Conservation (phyloP, 2,888 invertebrate species). For the Plusia festucae region DNA sequence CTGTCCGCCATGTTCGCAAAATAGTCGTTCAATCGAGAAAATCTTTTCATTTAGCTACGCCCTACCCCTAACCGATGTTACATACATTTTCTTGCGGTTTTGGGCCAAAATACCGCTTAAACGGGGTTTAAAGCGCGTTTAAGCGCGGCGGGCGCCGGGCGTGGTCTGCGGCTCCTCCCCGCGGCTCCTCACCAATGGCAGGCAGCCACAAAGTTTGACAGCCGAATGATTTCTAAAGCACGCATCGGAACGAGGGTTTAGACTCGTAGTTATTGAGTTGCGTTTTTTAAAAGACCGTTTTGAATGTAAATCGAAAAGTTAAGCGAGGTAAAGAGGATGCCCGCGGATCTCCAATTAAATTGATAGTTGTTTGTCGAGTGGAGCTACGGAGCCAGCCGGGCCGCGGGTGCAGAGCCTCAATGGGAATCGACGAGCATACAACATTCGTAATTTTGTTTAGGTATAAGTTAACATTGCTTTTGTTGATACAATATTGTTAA, state of each 20-base stretch:
- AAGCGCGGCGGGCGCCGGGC: conserved; percentile 81
- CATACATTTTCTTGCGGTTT: conserved; percentile 89
- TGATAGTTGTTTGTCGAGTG: conserved; percentile 79
- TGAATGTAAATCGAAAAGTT: conserved; percentile 90
- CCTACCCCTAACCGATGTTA: conserved; percentile 84
- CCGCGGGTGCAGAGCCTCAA: conserved; percentile 25
- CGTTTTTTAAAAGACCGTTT: conserved; percentile 87
- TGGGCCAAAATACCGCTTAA: conserved; percentile 89
- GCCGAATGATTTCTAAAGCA: conserved; percentile 80
- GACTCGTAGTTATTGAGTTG: conserved; percentile 85
- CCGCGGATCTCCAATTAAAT: conserved; percentile 86
- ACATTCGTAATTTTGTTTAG: conserved; percentile 15
- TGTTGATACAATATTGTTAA: background rate
- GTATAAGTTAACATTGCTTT: background rate
- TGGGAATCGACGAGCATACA: conserved; percentile 14
- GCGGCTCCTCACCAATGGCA: conserved; percentile 70
- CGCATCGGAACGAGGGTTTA: conserved; percentile 81
- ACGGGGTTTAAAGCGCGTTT: conserved; percentile 86
- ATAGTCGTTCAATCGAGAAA: conserved; percentile 83
- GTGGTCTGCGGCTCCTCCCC: conserved; percentile 74
- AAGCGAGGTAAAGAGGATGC: conserved; percentile 85
- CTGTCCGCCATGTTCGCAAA: conserved; percentile 85
- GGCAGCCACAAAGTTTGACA: conserved; percentile 73
- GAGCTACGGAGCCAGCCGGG: background rate
- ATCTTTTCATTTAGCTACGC: conserved; percentile 87